phyloP scores from a whole-genome alignment of 2,888 invertebrate genomes.

The Leptinotarsa rubiginosa region DNA sequence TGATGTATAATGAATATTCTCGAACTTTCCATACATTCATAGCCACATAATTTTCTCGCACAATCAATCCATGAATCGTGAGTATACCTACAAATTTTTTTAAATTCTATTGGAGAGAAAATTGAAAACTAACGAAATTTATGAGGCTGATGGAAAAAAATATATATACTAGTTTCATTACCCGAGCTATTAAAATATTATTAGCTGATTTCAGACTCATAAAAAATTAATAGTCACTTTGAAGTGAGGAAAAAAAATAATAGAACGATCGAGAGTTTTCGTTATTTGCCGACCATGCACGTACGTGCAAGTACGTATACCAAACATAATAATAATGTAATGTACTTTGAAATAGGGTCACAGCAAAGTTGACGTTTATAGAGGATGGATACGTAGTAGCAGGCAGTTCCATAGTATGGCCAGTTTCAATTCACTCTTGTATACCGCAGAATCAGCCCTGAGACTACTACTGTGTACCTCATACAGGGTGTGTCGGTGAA shows the following conservation, averaged over 20 bases:
- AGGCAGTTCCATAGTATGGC: no score
- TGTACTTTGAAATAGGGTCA: no score
- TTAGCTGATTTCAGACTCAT: background rate
- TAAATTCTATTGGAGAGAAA: background rate
- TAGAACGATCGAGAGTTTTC: background rate
- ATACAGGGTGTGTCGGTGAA: no score
- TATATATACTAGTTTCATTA: background rate
- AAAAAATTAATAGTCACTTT: conserved; percentile 13
- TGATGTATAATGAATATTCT: no score
- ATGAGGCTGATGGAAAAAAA: background rate
- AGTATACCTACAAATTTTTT: background rate
- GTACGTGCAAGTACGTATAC: background rate
- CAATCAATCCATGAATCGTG: background rate
- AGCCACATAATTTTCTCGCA: background rate
- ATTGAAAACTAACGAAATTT: background rate
- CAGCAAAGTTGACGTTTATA: no score
- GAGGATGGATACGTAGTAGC: no score
- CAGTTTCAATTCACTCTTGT: no score
- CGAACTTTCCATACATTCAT: no score
- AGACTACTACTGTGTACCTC: no score
- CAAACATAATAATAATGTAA: background rate
- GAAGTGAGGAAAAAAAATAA: background rate
- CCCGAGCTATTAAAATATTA: conserved; percentile 2
- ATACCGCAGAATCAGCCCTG: no score
- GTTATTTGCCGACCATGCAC: background rate